Evolutionary conservation across 1,140 invertebrate genomes (phyloP), one percentile per base, ranked within the genome.

Genomic region (Heliconius himera): DNA sequence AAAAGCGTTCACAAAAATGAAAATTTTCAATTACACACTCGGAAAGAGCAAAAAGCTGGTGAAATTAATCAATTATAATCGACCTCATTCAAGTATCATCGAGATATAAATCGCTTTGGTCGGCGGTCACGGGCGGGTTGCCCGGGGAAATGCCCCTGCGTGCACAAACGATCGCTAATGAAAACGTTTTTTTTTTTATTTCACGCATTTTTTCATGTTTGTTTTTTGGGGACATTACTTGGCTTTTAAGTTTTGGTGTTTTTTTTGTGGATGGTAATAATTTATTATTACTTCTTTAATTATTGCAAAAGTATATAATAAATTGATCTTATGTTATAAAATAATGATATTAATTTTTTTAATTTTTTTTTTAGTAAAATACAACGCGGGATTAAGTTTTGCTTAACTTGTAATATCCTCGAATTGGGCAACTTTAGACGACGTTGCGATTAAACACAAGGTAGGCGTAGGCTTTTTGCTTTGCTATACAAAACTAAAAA

Each of bases 101-200:
- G 41, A 56, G 75, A 77, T 77, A 74, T 77, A 77, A 81, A 81
- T 74, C 71, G 74, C 70, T 76, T 72, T 78, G 76, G 74, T 56
- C 78, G 82, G 60, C 78, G 81, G 80, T 86, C 71, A 87, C 87
- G 81, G 81, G 77, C 72, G 72, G 84, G 82, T 88, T 85, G 85
- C 84, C 84, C 82, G 81, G 83, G 80, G 88, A 88, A 88, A 88
- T 85, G 85, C 85, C 82, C 82, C 80, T 80, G 79, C 84, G 84
- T 88, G 87, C 85, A 85, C 81, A 84, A 88, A 87, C 88, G 88
- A 87, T 82, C 79, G 78, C 85, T 89, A 89, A 88, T 88, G 86
- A 88, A 87, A 84, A 84, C 77, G 82, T 84, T 86, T 89, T 84
- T 88, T 86, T 66, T 87, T 83, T 74, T 81, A 78, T 85, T 81